These are phyloP conservation scores for Aplysia californica DNA, from an alignment of 1,140 invertebrate species.

Conservation along the genomic window DNA sequence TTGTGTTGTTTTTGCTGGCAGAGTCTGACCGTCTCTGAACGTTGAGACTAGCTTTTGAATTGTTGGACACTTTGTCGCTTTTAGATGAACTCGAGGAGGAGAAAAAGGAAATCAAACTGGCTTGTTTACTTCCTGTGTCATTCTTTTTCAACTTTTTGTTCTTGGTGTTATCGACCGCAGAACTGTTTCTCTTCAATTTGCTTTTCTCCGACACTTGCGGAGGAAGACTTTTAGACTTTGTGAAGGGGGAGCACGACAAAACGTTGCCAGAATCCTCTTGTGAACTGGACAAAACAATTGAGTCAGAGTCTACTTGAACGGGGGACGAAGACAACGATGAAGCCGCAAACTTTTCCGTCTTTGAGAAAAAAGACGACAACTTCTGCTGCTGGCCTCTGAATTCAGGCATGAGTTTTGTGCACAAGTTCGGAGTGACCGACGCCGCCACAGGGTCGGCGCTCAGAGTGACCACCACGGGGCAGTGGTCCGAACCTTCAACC, in stretches of 20 bases:
- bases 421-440: constrained; percentile 63
- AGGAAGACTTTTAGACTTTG: constrained; percentile 11
- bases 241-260: background rate
- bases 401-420: constrained; percentile 71
- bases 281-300: background rate
- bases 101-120: constrained; percentile 44
- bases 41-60: background rate
- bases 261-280: background rate
- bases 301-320: background rate
- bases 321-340: background rate
- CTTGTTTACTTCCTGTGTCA: constrained; percentile 30
- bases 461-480: constrained; percentile 70
- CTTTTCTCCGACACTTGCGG: constrained; percentile 11
- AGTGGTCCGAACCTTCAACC: constrained; percentile 74
- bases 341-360: background rate
- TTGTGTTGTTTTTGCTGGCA: background rate
- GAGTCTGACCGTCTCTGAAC: too few species aligned
- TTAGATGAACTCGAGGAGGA: constrained; percentile 17
- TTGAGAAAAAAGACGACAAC: constrained; percentile 67
- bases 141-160: constrained; percentile 17
- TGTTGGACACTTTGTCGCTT: background rate
- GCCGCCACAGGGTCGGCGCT: constrained; percentile 52
- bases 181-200: constrained; percentile 12
- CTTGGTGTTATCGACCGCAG: background rate
- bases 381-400: constrained; percentile 72